A percentile compares a stretch with the other conserved stretches of the same genome.
Evolutionary conservation across 2,888 invertebrate genomes (phyloP).

Genomic region (Orthosia gothica): DNA sequence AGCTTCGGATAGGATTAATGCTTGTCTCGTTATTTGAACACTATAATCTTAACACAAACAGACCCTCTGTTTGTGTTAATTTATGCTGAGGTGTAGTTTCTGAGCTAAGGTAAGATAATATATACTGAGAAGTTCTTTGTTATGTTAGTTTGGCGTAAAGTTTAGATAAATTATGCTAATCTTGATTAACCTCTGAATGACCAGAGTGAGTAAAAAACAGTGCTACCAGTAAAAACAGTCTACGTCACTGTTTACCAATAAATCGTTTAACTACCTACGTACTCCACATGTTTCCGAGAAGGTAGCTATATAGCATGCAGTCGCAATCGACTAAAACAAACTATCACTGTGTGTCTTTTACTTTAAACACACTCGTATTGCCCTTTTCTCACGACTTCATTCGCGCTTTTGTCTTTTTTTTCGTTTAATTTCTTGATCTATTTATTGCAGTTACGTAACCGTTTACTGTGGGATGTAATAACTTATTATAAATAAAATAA

Average conservation of each 20-base stretch:
- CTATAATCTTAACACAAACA: constrained; percentile 66
- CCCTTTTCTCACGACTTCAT: not conserved
- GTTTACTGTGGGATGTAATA: not conserved
- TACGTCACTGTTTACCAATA: not conserved
- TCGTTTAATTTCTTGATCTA: not conserved
- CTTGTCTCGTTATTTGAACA: constrained; percentile 63
- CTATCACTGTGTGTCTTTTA: constrained; percentile 18
- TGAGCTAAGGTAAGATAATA: constrained; percentile 3
- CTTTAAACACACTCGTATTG: constrained; percentile 9
- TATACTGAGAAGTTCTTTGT: constrained; percentile 6
- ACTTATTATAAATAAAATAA: not conserved
- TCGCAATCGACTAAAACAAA: constrained; percentile 11
- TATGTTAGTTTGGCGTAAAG: not conserved
- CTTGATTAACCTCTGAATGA: not conserved
- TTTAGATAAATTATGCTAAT: not conserved
- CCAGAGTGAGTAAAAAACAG: not conserved
- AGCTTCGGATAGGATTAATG: constrained; percentile 67
- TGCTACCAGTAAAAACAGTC: not conserved
- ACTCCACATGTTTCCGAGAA: not conserved
- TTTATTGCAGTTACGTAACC: not conserved
- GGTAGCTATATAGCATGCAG: not conserved
- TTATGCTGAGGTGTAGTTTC: constrained; percentile 48
- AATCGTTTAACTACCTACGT: not conserved
- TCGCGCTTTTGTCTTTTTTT: too few species aligned
- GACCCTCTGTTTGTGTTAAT: constrained; percentile 51